Conservation (phyloP, 2,797 vertebrate species). For the Emys orbicularis region DNA sequence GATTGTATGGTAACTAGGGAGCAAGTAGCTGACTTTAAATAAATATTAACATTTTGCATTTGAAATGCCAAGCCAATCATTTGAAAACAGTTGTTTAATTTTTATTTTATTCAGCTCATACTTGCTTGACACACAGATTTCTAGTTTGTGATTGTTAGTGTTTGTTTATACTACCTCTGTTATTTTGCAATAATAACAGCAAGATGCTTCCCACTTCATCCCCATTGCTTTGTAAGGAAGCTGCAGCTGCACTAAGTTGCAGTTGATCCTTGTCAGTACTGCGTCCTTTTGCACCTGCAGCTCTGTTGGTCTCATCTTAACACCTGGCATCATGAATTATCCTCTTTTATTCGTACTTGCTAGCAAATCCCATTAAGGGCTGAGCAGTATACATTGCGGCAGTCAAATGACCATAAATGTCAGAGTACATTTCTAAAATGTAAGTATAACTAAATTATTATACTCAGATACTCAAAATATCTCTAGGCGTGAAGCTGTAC, state of each 20-base stretch:
- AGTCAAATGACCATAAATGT: slow-evolving; percentile 74
- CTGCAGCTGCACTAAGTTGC: slow-evolving; percentile 81
- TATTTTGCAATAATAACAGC: slow-evolving; percentile 60
- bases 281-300: slow-evolving; percentile 90
- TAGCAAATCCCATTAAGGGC: slow-evolving; percentile 72
- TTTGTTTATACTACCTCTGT: slow-evolving; percentile 60
- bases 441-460: slow-evolving; percentile 68
- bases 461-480: slow-evolving; percentile 51
- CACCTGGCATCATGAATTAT: slow-evolving; percentile 85
- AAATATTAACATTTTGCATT: slow-evolving; percentile 28
- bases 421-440: slow-evolving; percentile 66
- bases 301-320: slow-evolving; percentile 81
- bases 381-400: slow-evolving; percentile 60
- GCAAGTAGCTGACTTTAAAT: slow-evolving; percentile 40
- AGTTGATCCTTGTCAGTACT: slow-evolving; percentile 82
- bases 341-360: slow-evolving; percentile 72
- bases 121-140: slow-evolving; percentile 2
- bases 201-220: slow-evolving; percentile 63
- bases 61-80: neutral
- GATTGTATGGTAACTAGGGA: slow-evolving; percentile 12
- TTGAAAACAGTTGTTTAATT: neutral
- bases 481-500: slow-evolving; percentile 44
- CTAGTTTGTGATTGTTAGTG: slow-evolving; percentile 47
- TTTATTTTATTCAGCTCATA: slow-evolving; percentile 10
- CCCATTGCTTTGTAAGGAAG: slow-evolving; percentile 68